These are phyloP conservation scores for Sarcophaga variegata DNA, from an alignment of 2,888 invertebrate genomes.

Conservation along the genomic window DNA sequence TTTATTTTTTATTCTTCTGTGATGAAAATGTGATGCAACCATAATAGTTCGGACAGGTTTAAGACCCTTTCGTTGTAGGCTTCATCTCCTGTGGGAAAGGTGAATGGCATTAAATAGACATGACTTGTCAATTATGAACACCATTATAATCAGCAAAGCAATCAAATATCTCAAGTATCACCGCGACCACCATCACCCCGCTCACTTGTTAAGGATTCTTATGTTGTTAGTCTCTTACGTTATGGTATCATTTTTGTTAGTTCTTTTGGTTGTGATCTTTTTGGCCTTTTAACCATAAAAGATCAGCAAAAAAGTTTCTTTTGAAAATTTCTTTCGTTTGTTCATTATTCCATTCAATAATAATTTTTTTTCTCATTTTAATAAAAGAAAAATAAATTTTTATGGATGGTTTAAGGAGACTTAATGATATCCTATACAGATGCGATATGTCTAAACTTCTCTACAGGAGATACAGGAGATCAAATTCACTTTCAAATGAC, in stretches of 20 bases:
- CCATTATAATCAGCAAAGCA: slow-evolving; percentile 1
- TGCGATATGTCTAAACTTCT: too few relatives aligned
- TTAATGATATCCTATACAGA: too few relatives aligned
- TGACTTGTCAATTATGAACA: slow-evolving; percentile 54
- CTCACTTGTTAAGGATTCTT: neutral
- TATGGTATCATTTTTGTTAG: neutral
- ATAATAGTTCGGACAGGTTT: neutral
- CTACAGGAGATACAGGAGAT: too few relatives aligned
- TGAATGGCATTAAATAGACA: slow-evolving; percentile 32
- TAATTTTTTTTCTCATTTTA: neutral
- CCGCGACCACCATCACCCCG: neutral
- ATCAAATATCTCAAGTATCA: neutral
- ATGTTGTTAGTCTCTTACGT: neutral
- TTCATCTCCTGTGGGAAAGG: slow-evolving; percentile 12
- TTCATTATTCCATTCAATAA: neutral
- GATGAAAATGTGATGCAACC: slow-evolving; percentile 22
- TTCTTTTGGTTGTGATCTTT: slow-evolving; percentile 34
- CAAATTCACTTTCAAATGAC: too few relatives aligned
- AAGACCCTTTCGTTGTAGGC: neutral
- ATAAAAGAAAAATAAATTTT: too few relatives aligned
- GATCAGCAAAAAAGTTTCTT: neutral
- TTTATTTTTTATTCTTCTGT: neutral
- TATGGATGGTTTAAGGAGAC: too few relatives aligned
- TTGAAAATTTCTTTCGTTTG: neutral
- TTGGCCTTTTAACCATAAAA: slow-evolving; percentile 18